Percentiles rank a stretch among this genome's conserved stretches.
Evolutionary conservation across 2,113 vertebrate genomes (phyloP).

Genomic region (Dipodomys ordii): DNA sequence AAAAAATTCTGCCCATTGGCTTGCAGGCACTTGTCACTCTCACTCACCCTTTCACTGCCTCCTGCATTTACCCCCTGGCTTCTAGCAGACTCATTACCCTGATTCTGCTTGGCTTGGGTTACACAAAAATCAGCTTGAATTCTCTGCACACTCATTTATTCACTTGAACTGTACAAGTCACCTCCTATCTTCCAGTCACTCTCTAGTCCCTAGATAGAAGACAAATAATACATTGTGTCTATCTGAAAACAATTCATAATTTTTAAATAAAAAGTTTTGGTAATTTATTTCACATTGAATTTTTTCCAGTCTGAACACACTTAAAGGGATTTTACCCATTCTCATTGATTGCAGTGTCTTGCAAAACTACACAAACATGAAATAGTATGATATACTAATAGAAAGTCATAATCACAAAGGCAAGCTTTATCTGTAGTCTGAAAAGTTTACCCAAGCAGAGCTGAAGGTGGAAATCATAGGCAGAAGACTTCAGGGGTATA

Average conservation of each 20-base stretch:
- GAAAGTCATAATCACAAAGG: background rate
- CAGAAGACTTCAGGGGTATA: background rate
- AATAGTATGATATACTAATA: background rate
- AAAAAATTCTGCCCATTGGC: constrained; percentile 52
- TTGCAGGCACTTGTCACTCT: background rate
- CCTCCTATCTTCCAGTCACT: background rate
- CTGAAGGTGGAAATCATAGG: background rate
- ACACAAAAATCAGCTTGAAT: constrained; percentile 29
- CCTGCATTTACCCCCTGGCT: background rate
- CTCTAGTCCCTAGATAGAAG: background rate
- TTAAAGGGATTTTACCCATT: background rate
- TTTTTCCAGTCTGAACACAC: background rate
- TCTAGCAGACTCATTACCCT: constrained; percentile 38
- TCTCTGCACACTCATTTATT: constrained; percentile 30
- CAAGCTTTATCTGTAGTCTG: background rate
- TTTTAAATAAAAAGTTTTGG: background rate
- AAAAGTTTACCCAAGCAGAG: background rate
- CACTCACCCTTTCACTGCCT: background rate
- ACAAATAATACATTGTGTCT: background rate
- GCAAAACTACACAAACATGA: constrained; percentile 21
- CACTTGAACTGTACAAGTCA: background rate
- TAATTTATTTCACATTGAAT: background rate
- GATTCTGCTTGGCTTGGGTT: background rate
- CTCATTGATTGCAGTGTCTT: background rate
- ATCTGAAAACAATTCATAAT: constrained; percentile 28